Percentiles rank a stretch among this genome's conserved stretches.
These are phyloP conservation scores for Forbesichthys agassizii DNA, from an alignment of 2,113 vertebrate genomes.

Conservation along the genomic window DNA sequence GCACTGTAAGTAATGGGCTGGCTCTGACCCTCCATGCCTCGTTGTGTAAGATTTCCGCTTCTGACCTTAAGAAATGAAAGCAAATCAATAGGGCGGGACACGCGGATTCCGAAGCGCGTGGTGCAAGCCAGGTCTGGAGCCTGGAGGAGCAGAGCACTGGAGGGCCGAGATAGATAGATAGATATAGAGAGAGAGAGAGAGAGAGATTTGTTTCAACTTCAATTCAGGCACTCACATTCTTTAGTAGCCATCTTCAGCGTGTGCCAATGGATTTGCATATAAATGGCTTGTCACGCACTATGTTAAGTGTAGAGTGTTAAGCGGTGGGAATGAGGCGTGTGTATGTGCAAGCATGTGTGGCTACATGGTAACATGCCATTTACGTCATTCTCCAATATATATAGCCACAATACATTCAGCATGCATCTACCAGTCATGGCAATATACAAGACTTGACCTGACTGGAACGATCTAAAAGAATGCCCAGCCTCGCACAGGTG, in stretches of 20 bases:
- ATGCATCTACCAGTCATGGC: too few relatives aligned
- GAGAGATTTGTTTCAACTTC: slow-evolving; percentile 62
- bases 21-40: slow-evolving; percentile 66
- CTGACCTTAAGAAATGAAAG: slow-evolving; percentile 79
- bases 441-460: too few relatives aligned
- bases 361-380: too few relatives aligned
- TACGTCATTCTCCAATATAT: too few relatives aligned
- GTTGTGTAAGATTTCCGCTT: slow-evolving; percentile 76
- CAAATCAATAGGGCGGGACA: slow-evolving; percentile 73
- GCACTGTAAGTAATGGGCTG: slow-evolving; percentile 67
- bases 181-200: slow-evolving; percentile 28
- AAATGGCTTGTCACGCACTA: slow-evolving; percentile 33
- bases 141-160: slow-evolving; percentile 25
- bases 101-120: slow-evolving; percentile 66
- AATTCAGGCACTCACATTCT: slow-evolving; percentile 29
- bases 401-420: too few relatives aligned
- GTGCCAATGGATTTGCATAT: slow-evolving; percentile 35
- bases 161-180: slow-evolving; percentile 33
- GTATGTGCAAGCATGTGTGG: too few relatives aligned
- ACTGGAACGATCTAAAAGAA: too few relatives aligned
- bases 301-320: slow-evolving; percentile 36
- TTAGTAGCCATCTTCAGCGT: slow-evolving; percentile 20
- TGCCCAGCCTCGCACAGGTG: too few relatives aligned
- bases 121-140: slow-evolving; percentile 62
- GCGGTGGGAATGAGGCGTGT: slow-evolving; percentile 23